Evolutionary conservation across 1,140 invertebrate species (phyloP).

Genomic region (Scaptodrosophila lebanonensis): DNA sequence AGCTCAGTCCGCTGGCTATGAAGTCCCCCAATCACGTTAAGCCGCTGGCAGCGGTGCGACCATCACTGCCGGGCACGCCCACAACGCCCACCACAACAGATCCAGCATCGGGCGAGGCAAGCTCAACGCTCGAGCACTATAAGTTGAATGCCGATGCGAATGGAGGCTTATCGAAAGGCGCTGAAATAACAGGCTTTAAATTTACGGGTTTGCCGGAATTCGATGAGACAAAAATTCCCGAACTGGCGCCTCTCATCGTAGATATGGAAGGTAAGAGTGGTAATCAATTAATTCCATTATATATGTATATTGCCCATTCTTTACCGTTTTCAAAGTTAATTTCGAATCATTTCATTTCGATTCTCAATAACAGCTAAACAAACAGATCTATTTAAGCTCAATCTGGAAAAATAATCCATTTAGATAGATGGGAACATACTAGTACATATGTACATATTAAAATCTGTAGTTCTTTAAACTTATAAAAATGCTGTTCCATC

Average conservation of each 20-base stretch:
- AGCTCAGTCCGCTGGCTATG: slow-evolving; percentile 56
- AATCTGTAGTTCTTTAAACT: too few relatives aligned
- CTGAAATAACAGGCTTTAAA: slow-evolving; percentile 9
- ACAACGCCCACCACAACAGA: background rate
- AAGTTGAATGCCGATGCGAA: too few relatives aligned
- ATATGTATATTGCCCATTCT: background rate
- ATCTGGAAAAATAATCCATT: too few relatives aligned
- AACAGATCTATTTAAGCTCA: too few relatives aligned
- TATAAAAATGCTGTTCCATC: background rate
- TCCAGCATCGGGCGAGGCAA: background rate
- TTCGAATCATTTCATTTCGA: too few relatives aligned
- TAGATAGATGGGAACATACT: too few relatives aligned
- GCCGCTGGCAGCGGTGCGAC: slow-evolving; percentile 31
- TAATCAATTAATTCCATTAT: too few relatives aligned
- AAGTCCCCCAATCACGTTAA: slow-evolving; percentile 55
- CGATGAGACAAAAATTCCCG: slow-evolving; percentile 52
- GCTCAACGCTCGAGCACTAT: too few relatives aligned
- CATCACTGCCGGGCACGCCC: slow-evolving; percentile 6
- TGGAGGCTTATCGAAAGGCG: too few relatives aligned
- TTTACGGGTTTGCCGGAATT: slow-evolving; percentile 52
- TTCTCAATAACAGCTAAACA: too few relatives aligned
- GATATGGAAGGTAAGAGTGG: slow-evolving; percentile 41
- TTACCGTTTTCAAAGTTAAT: too few relatives aligned
- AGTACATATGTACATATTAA: too few relatives aligned
- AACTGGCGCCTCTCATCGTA: slow-evolving; percentile 31